Evolutionary conservation across 2,113 vertebrate genomes (phyloP).

Genomic region (Alligator mississippiensis): DNA sequence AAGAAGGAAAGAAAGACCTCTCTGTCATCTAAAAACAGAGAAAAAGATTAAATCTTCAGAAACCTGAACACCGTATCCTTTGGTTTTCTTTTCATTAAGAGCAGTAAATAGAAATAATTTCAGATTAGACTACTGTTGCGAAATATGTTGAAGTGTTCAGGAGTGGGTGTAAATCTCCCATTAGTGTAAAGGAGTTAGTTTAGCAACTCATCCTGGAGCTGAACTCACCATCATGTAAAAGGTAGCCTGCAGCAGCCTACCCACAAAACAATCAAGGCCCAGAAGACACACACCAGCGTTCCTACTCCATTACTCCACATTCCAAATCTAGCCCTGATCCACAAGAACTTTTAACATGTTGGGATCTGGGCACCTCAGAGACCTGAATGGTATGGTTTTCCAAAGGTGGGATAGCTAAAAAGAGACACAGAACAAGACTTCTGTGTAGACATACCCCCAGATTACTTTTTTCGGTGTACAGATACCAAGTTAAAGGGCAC

Average conservation of each 20-base stretch:
- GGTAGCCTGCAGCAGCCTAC: neutral
- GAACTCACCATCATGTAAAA: neutral
- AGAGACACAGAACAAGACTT: too few relatives aligned
- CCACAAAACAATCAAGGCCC: neutral
- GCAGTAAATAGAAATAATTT: too few relatives aligned
- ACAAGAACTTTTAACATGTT: neutral
- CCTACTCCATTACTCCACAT: neutral
- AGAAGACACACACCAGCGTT: neutral
- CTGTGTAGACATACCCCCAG: too few relatives aligned
- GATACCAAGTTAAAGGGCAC: neutral
- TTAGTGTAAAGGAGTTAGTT: neutral
- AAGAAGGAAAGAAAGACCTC: neutral
- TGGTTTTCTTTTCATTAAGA: neutral
- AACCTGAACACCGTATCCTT: conserved; percentile 9
- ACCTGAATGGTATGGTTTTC: too few relatives aligned
- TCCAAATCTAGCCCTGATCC: neutral
- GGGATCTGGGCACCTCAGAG: neutral
- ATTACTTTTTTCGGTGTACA: neutral
- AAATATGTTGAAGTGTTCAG: too few relatives aligned
- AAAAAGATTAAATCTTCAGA: conserved; percentile 41
- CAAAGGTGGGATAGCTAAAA: too few relatives aligned
- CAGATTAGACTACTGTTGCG: too few relatives aligned
- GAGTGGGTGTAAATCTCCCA: too few relatives aligned
- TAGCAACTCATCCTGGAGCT: neutral
- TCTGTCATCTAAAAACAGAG: neutral